Evolutionary conservation across 2,797 vertebrate species (phyloP), one percentile per base, ranked within the genome.

Genomic region (Sebastes melanostomus): DNA sequence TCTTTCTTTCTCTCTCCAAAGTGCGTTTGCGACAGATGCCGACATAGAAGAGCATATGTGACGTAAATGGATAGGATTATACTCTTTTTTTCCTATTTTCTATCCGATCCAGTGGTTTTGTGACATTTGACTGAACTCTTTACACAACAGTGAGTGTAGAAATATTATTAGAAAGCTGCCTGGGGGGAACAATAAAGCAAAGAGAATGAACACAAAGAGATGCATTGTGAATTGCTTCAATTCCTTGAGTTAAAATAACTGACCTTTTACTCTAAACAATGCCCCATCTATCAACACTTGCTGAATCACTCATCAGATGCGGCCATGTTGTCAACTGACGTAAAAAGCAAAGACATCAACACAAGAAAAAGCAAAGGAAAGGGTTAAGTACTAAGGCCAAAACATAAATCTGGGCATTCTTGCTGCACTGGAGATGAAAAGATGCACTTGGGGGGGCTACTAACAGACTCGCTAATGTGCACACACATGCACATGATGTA

Each of bases 201-300:
- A 61, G 20, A 82, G 55, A 92, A 82, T 42, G n/a, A 66, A 77
- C 60, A 88, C 81, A 88, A 87, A 84, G 69, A 67, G 50, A 34
- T 56, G 54, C 62, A 91, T 86, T 91, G 90, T 91, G 69, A 76
- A 72, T 42, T 2, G 14, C 55, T 65, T 7, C 55, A 2, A 70
- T 77, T 80, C 69, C 76, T 78, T 1, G 10, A 67, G 71, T 87
- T 84, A 85, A 88, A 92, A 89, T 89, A 92, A 88, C 78, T 80
- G 83, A 84, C 80, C 82, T 87, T 88, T 89, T 11, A 50, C 77
- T 56, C 13, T 46, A 75, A 81, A 93, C 88, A 93, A 91, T 88
- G 71, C 32, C 14, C 61, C 3, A 20, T 66, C 81, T 72, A 78
- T 92, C 80, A 86, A 77, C 91, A 81, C 82, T 66, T 27, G n/a